Conservation (phyloP, 2,888 invertebrate genomes). For the Neuroscelio doddi region DNA sequence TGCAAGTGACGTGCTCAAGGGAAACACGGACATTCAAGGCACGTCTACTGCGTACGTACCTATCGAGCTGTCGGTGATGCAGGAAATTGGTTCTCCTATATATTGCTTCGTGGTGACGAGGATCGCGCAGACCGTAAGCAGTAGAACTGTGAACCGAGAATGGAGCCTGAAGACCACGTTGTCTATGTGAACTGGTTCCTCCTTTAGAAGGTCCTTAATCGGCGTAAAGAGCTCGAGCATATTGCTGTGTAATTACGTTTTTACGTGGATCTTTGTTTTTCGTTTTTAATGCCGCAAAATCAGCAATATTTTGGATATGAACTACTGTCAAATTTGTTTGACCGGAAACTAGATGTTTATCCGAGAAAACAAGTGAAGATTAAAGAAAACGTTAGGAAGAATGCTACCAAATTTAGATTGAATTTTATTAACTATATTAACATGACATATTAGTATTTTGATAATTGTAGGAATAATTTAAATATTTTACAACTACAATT, state of each 20-base stretch:
- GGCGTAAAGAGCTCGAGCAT: conserved; percentile 60
- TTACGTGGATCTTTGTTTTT: not conserved
- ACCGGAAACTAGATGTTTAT: too few species aligned
- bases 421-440: too few species aligned
- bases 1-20: conserved; percentile 36
- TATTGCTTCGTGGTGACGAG: conserved; percentile 63
- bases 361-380: too few species aligned
- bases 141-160: conserved; percentile 57
- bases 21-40: conserved; percentile 32
- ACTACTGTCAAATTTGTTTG: not conserved
- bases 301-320: too few species aligned
- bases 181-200: conserved; percentile 49
- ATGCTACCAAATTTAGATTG: too few species aligned
- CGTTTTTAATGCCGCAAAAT: not conserved
- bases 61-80: conserved; percentile 56
- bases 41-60: conserved; percentile 46
- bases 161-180: conserved; percentile 59
- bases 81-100: conserved; percentile 65
- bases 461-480: too few species aligned
- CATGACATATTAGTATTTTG: too few species aligned
- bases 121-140: conserved; percentile 55
- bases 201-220: conserved; percentile 50
- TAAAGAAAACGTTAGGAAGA: too few species aligned
- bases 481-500: too few species aligned
- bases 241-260: conserved; percentile 4